Evolutionary conservation across 2,797 vertebrate species (phyloP), one percentile per base, ranked within the genome.

Genomic region (Echeneis naucrates): DNA sequence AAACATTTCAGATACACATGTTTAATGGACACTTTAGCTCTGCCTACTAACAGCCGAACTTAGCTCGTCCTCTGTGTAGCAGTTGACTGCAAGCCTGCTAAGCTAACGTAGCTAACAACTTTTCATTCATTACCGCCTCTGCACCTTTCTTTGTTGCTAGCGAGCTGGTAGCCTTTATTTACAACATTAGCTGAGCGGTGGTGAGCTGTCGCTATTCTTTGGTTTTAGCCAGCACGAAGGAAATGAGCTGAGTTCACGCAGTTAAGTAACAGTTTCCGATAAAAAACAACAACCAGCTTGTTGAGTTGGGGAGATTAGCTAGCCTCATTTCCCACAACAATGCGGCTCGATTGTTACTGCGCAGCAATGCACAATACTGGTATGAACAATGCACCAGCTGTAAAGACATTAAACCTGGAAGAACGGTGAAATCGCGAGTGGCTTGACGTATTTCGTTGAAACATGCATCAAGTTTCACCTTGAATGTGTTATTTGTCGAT

Each of bases 41-140:
- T n/a, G 42, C 0, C n/a, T n/a, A 21, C 4, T 52, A 47, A 61
- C 33, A 21, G 19, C 1, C 14, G 17, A 50, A 56, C 23, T 54
- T n/a, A 6, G 12, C 32, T 32, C 19, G 52, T 67, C 12, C 26
- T 63, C 47, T 37, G 1, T 56, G 47, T 56, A 52, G 42, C 24
- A 66, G 30, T 17, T 17, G 8, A n/a, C 40, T 60, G 85, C 63
- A 88, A 87, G 60, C 81, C 13, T 45, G 71, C 40, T 77, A 86
- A 42, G 88, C 79, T 81, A 67, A 62, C 81, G 48, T 33, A 71
- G 91, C 91, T 89, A 84, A 85, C 80, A 88, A 91, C 84, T 90
- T 92, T 92, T 92, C 91, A 92, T 93, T 93, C 92, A 92, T 92
- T 89, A 71, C 59, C 69, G 72, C 54, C 57, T 32, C 38, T 32